A percentile compares a stretch with the other conserved stretches of the same genome.
Evolutionary conservation across 1,140 invertebrate species (phyloP).

Genomic region (Kradibia gibbosae): DNA sequence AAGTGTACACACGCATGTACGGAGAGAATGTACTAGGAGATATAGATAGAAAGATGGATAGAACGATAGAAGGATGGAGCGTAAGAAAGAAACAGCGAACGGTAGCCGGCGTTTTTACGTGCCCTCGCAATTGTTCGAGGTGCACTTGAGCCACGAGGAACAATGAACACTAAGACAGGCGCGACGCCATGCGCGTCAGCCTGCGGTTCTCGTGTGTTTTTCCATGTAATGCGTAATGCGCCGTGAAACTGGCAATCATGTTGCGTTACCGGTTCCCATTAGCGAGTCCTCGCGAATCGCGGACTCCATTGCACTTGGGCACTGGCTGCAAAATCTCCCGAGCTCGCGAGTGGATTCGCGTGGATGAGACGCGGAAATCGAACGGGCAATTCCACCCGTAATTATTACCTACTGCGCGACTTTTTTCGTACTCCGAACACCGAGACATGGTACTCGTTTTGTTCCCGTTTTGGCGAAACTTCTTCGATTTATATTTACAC

Average conservation of each 20-base stretch:
- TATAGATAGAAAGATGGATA: not conserved
- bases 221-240: slow-evolving; percentile 61
- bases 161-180: slow-evolving; percentile 43
- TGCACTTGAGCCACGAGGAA: slow-evolving; percentile 18
- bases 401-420: not conserved
- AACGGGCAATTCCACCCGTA: not conserved
- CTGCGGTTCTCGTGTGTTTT: slow-evolving; percentile 54
- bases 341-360: not conserved
- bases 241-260: slow-evolving; percentile 61
- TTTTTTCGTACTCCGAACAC: not conserved
- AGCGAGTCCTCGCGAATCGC: not conserved
- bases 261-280: slow-evolving; percentile 56
- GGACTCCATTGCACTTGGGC: not conserved
- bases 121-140: not conserved
- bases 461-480: not conserved
- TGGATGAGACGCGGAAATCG: not conserved
- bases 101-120: slow-evolving; percentile 1
- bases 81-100: not conserved
- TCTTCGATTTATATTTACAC: not conserved
- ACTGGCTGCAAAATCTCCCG: slow-evolving; percentile 15
- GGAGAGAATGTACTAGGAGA: not conserved
- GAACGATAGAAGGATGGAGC: not conserved
- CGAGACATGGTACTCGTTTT: not conserved
- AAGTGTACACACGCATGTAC: not conserved
- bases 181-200: slow-evolving; percentile 52